Conservation (phyloP, 1,140 invertebrate genomes). For the Drosophila insularis region DNA sequence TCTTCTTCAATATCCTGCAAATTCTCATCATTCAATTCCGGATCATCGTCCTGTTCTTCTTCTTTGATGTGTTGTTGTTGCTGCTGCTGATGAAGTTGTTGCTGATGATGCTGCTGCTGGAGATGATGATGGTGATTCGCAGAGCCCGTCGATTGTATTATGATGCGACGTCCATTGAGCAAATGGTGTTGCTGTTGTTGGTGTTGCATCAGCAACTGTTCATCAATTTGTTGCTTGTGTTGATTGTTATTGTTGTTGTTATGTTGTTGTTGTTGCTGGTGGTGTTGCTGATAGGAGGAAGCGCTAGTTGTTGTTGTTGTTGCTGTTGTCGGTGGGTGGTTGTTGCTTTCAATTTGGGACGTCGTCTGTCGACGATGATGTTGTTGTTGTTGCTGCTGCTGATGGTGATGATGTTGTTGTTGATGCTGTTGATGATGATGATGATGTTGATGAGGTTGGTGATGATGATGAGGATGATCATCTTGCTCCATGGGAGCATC, state of each 20-base stretch:
- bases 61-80: constrained; percentile 54
- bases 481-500: constrained; percentile 82
- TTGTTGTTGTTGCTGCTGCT: constrained; percentile 9
- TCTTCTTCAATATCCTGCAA: constrained; percentile 79
- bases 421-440: constrained; percentile 24
- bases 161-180: constrained; percentile 74
- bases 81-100: constrained; percentile 42
- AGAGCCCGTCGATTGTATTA: constrained; percentile 64
- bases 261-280: constrained; percentile 23
- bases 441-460: constrained; percentile 30
- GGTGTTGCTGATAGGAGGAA: constrained; percentile 49
- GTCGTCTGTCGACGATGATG: constrained; percentile 26
- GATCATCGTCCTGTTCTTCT: constrained; percentile 76
- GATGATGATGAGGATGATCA: constrained; percentile 59
- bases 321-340: constrained; percentile 74
- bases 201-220: constrained; percentile 44
- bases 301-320: constrained; percentile 51
- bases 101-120: constrained; percentile 13
- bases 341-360: constrained; percentile 35
- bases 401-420: constrained; percentile 25
- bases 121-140: constrained; percentile 26
- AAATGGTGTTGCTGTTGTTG: constrained; percentile 68
- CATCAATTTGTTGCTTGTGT: constrained; percentile 24
- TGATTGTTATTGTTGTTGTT: constrained; percentile 42
- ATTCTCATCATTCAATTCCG: constrained; percentile 77